Evolutionary conservation across 2,888 invertebrate genomes (phyloP), one percentile per base, ranked within the genome.

Genomic region (Beris morrisii): DNA sequence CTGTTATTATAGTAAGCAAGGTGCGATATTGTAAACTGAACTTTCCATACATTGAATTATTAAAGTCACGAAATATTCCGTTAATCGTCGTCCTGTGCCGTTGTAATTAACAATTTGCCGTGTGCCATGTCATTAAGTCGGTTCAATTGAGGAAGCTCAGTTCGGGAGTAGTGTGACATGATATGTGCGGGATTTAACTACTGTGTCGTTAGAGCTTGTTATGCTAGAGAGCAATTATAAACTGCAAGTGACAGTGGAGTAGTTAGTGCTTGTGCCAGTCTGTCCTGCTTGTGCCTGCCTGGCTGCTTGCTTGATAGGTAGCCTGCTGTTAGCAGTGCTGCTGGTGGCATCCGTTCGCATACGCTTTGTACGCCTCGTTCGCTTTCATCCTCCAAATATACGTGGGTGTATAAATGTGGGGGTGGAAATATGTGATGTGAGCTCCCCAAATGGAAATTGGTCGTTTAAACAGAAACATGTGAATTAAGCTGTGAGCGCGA

Each of bases 161-260:
- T 30, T 30, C 53, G 31, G 31, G 30, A 53, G 53, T 9, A n/a
- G 12, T n/a, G 38, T 12, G 12, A 15, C 13, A 46, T 46, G 28
- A 30, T 31, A 53, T 52, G 52, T 52, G 28, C 30, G 53, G 31
- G 31, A 31, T 53, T 30, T 31, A 53, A 31, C n/a, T 53, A n/a
- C 31, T 53, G 31, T 11, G 31, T 50, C 53, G n/a, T 28, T 53
- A 31, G 6, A 53, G 53, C 53, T 52, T 13, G 44, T 38, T 56
- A 38, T 13, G 38, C 13, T 56, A 13, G 55, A 38, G 55, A 28
- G 38, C 55, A 57, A 57, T 57, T 44, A 57, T 15, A 32, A n/a
- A 44, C 57, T 58, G 45, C 30, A 58, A 58, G 58, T 58, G 58
- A 58, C 58, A 45, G 45, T 58, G 58, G 44, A 45, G 58, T 46